phyloP scores from a whole-genome alignment of 2,797 vertebrate species.

The Micrastur ruficollis region DNA sequence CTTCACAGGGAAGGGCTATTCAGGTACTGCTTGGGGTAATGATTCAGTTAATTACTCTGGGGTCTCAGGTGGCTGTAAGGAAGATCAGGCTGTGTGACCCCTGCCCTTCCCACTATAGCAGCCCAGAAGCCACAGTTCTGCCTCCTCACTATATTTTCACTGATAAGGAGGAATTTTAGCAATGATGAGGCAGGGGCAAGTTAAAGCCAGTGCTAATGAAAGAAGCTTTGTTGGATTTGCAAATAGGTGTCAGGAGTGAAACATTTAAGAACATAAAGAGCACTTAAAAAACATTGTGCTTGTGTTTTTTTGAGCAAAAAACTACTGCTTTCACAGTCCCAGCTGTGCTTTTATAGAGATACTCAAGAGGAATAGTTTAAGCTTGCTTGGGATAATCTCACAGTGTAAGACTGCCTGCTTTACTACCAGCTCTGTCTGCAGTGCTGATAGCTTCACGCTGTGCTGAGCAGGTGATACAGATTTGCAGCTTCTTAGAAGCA shows the following conservation, averaged over 20 bases:
- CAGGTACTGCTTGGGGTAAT: background rate
- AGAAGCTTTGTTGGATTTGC: background rate
- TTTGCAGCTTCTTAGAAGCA: background rate
- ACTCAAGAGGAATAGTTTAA: background rate
- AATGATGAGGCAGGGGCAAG: background rate
- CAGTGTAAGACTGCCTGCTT: background rate
- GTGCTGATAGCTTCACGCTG: background rate
- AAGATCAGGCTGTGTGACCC: background rate
- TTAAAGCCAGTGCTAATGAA: background rate
- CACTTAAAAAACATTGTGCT: background rate
- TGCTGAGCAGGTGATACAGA: background rate
- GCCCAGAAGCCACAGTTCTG: background rate
- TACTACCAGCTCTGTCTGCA: background rate
- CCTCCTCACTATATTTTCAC: background rate
- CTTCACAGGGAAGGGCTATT: fast-evolving
- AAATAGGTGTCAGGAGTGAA: background rate
- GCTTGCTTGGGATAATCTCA: background rate
- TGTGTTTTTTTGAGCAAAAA: background rate
- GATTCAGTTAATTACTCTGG: background rate
- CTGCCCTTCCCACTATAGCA: background rate
- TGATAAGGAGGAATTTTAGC: background rate
- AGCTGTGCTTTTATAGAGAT: background rate
- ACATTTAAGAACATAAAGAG: background rate
- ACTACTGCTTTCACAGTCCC: background rate
- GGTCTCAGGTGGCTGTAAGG: background rate